A percentile compares a stretch with the other conserved stretches of the same genome.
These are phyloP conservation scores for Adelphocoris suturalis DNA, from an alignment of 2,888 invertebrate genomes.

Conservation along the genomic window DNA sequence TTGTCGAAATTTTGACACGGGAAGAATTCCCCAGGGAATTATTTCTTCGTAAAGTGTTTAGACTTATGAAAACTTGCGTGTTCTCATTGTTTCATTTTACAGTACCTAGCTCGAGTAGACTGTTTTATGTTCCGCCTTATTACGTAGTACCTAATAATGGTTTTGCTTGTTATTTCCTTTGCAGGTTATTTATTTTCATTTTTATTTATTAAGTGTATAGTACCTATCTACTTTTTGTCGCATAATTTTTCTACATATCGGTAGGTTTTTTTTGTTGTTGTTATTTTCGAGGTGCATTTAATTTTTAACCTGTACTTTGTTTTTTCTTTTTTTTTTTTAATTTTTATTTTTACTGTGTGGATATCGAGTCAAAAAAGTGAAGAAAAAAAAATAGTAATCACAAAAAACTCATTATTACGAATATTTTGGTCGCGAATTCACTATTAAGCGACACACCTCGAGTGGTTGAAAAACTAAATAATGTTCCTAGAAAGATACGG, in stretches of 20 bases:
- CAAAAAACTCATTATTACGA: not conserved
- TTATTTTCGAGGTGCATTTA: slow-evolving; percentile 43
- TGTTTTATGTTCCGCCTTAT: not conserved
- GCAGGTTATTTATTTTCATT: not conserved
- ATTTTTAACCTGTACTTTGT: not conserved
- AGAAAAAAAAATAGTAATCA: not conserved
- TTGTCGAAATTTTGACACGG: too few relatives aligned
- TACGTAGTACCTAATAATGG: not conserved
- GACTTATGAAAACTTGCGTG: too few relatives aligned
- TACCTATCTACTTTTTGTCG: not conserved
- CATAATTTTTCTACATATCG: not conserved
- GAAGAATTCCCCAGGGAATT: too few relatives aligned
- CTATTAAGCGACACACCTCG: not conserved
- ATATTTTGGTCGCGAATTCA: not conserved
- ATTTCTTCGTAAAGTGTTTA: too few relatives aligned
- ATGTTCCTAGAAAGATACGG: slow-evolving; percentile 58
- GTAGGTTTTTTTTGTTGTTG: not conserved
- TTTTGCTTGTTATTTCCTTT: not conserved
- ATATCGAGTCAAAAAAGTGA: slow-evolving; percentile 12
- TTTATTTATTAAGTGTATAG: slow-evolving; percentile 34
- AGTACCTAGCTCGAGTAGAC: not conserved
- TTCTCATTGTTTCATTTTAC: too few relatives aligned
- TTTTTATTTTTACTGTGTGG: slow-evolving; percentile 40
- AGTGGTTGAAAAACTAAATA: not conserved
- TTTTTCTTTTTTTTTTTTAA: too few relatives aligned